phyloP scores from a whole-genome alignment of 2,888 invertebrate species.

The Ormyrus pomaceus region DNA sequence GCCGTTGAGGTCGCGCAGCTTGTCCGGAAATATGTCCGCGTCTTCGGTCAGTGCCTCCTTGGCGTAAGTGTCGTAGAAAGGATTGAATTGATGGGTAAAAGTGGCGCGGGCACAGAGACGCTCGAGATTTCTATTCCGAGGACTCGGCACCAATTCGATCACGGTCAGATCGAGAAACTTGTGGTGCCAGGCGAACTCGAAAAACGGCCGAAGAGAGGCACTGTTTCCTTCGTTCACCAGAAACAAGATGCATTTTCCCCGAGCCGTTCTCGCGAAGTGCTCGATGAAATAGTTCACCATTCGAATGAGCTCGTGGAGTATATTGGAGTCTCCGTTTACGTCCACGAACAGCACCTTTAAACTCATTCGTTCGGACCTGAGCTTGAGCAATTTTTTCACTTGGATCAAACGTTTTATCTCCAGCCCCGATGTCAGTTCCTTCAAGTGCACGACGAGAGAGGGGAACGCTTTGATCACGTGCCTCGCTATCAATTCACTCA shows the following conservation, averaged over 20 bases:
- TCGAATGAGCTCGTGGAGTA: not conserved
- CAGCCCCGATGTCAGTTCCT: no score
- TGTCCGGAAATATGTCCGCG: not conserved
- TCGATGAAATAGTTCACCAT: not conserved
- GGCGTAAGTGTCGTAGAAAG: not conserved
- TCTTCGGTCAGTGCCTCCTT: not conserved
- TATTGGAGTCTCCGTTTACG: not conserved
- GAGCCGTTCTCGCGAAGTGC: not conserved
- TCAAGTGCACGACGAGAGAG: not conserved
- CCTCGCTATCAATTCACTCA: not conserved
- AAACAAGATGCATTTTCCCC: constrained; percentile 8
- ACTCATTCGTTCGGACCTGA: not conserved
- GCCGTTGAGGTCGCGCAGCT: constrained; percentile 21
- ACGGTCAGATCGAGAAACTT: constrained; percentile 22
- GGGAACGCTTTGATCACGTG: not conserved
- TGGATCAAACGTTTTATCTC: not conserved
- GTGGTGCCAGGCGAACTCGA: constrained; percentile 22
- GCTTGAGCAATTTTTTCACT: not conserved
- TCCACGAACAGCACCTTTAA: constrained; percentile 23
- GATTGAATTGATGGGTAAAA: constrained; percentile 14
- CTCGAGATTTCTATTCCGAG: not conserved
- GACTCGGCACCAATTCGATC: not conserved
- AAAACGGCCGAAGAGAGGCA: not conserved
- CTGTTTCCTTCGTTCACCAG: not conserved
- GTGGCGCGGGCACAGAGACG: not conserved